Evolutionary conservation across 2,888 invertebrate genomes (phyloP).

Genomic region (Anarsia innoxiella): DNA sequence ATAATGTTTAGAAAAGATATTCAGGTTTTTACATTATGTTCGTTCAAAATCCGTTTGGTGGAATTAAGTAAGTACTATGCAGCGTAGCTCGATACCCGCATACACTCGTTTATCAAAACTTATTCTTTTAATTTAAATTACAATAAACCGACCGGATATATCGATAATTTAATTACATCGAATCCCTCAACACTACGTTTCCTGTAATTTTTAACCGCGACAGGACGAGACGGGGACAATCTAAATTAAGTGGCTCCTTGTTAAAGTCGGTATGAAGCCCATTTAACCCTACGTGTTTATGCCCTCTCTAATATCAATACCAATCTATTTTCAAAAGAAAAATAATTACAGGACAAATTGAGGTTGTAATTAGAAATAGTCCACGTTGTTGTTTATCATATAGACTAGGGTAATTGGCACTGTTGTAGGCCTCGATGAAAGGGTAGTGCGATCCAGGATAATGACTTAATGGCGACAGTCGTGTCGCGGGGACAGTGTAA

Average conservation of each 20-base stretch:
- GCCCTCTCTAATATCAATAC: conserved; percentile 32
- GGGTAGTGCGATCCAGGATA: conserved; percentile 32
- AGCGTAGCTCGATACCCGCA: no score
- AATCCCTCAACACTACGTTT: conserved; percentile 18
- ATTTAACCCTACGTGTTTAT: conserved; percentile 45
- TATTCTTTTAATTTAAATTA: no score
- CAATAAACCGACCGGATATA: no score
- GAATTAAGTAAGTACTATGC: no score
- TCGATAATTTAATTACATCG: conserved; percentile 8
- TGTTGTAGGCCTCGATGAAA: conserved; percentile 30
- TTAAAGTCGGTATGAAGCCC: conserved; percentile 45
- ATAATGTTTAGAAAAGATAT: no score
- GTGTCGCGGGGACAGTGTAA: conserved; percentile 36
- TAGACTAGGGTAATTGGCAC: conserved; percentile 29
- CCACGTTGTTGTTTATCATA: conserved; percentile 21
- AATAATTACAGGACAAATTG: conserved; percentile 3
- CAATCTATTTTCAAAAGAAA: conserved; percentile 9
- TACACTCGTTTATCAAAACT: no score
- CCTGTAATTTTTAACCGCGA: conserved; percentile 27
- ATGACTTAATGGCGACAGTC: conserved; percentile 38
- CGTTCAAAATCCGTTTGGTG: no score
- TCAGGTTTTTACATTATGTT: no score
- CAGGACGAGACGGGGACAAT: conserved; percentile 26
- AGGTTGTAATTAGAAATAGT: conserved; percentile 11
- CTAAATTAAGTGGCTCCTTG: conserved; percentile 52